These are phyloP conservation scores for Erpobdella octoculata DNA, from an alignment of 2,888 invertebrate genomes.

Conservation along the genomic window DNA sequence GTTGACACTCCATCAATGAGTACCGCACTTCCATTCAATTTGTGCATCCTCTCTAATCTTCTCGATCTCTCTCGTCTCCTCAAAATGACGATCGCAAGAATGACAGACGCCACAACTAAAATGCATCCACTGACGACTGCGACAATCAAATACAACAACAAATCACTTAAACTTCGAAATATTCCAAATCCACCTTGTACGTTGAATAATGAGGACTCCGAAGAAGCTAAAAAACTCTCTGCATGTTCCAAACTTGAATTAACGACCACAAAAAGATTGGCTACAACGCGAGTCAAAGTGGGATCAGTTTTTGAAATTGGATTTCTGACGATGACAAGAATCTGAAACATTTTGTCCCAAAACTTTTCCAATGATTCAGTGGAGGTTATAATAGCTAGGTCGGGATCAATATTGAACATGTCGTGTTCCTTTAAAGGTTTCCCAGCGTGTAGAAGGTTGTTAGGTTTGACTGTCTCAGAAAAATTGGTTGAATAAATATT, in stretches of 20 bases:
- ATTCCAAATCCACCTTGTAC: background rate
- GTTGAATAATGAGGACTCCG: background rate
- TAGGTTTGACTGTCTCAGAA: background rate
- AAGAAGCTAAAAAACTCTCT: background rate
- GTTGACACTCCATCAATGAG: background rate
- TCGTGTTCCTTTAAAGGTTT: background rate
- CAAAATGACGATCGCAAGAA: background rate
- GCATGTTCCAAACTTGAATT: background rate
- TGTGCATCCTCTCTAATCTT: constrained; percentile 11
- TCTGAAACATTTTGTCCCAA: constrained; percentile 5
- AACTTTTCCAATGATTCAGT: background rate
- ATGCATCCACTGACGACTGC: constrained; percentile 9
- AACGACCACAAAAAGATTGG: constrained; percentile 1
- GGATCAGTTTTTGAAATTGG: constrained; percentile 6
- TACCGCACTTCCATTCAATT: background rate
- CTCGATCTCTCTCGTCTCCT: constrained; percentile 5
- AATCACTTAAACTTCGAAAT: background rate
- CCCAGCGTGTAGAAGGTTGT: background rate
- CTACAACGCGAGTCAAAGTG: background rate
- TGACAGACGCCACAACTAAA: background rate
- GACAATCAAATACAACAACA: constrained; percentile 12
- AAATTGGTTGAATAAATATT: no score
- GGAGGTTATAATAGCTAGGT: background rate
- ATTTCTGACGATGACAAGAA: constrained; percentile 1
- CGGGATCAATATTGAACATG: background rate